Evolutionary conservation across 2,797 vertebrate genomes (phyloP).

Genomic region (Oreochromis grahami): DNA sequence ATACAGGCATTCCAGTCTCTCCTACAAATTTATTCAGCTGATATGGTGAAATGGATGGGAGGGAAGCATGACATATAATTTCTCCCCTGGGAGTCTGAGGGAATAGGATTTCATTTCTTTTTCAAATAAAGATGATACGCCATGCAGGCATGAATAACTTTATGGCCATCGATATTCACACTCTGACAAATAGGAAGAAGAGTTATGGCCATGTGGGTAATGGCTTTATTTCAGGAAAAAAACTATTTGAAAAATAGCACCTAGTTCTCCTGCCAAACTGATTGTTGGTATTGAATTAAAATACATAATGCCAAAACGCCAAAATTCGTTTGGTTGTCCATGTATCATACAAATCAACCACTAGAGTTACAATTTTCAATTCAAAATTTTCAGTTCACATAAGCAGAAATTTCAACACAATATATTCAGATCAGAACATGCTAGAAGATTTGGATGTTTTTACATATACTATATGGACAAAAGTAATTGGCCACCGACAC

Average conservation of each 20-base stretch:
- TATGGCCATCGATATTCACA: conserved; percentile 65
- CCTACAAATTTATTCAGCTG: conserved; percentile 48
- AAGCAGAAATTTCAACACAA: not conserved
- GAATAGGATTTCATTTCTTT: conserved; percentile 68
- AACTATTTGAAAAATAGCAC: conserved; percentile 24
- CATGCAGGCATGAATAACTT: conserved; percentile 64
- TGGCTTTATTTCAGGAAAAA: conserved; percentile 37
- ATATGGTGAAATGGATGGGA: conserved; percentile 54
- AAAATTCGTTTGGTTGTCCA: accelerated
- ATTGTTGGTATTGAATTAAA: conserved; percentile 16
- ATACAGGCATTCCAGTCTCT: conserved; percentile 14
- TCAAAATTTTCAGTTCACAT: not conserved
- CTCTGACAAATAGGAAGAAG: conserved; percentile 66
- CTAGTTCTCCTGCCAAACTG: not conserved
- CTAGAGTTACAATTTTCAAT: not conserved
- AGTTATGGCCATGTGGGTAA: conserved; percentile 54
- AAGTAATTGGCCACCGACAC: not conserved
- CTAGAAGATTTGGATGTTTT: not conserved
- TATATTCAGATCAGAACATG: not conserved
- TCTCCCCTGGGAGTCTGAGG: conserved; percentile 52
- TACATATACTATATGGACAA: not conserved
- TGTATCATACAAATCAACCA: not conserved
- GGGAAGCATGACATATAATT: conserved; percentile 57
- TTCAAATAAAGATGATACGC: conserved; percentile 62
- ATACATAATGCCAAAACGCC: not conserved